phyloP scores from a whole-genome alignment of 1,140 invertebrate genomes.

The Lucilia cuprina region DNA sequence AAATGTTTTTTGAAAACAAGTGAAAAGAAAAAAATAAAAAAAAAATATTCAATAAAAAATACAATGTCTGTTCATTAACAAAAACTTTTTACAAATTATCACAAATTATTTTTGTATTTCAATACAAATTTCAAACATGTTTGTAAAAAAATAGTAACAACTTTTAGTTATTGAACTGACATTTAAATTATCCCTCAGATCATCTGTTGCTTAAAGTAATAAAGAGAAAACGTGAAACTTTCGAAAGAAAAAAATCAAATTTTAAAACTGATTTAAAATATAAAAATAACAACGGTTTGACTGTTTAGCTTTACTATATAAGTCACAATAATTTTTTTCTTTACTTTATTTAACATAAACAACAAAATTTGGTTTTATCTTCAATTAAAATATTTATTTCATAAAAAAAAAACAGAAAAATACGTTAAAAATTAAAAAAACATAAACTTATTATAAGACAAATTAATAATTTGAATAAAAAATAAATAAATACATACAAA shows the following conservation, averaged over 20 bases:
- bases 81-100: no score
- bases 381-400: not conserved
- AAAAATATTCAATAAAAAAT: not conserved
- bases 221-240: not conserved
- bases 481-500: not conserved
- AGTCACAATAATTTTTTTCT: not conserved
- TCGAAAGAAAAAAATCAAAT: not conserved
- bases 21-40: not conserved
- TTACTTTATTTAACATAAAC: not conserved
- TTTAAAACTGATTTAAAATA: not conserved
- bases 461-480: not conserved
- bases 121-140: no score
- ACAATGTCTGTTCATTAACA: no score
- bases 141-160: no score
- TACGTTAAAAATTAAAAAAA: no score
- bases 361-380: not conserved
- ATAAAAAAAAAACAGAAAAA: not conserved
- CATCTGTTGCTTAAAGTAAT: not conserved
- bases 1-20: not conserved
- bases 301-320: not conserved
- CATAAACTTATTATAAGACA: not conserved
- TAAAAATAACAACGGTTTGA: not conserved
- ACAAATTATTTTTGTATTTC: no score
- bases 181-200: not conserved
- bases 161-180: no score